Base-by-base conservation (phyloP, 2,888 invertebrate genomes). In the Cephonodes hylas region DNA sequence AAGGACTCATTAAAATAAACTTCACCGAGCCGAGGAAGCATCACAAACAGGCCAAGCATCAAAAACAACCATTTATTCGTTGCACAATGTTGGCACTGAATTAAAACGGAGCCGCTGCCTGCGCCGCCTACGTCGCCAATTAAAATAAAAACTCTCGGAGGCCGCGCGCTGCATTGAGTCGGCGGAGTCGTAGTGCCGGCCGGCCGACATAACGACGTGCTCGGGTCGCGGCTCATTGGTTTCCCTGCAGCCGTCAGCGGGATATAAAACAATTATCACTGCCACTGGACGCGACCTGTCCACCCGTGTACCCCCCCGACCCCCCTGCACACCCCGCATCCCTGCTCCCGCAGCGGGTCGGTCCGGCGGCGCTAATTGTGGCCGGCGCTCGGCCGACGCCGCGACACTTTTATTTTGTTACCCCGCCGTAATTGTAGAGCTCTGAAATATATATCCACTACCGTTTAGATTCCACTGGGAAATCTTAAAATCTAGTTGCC, bases 231-330 rank as follows among this genome's bases (percentile, higher is more conserved):
- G 31, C 31, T 10, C 27, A 53, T 31, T 53, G 4, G n/a, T 38
- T 38, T n/a, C 5, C 31, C 10, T 31, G 53, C 18, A 31, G 31
- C 8, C 45, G 45, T 31, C 53, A 53, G 18, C 38, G 38, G 18
- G 27, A 53, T 18, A 53, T 53, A 53, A 53, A 53, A 53, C 31
- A 53, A 53, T 53, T 53, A 53, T 15, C 27, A 8, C 27, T n/a
- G 23, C 23, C 20, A 42, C n/a, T 3, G 42, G n/a, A n/a, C n/a
- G n/a, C n/a, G n/a, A n/a, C n/a, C n/a, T n/a, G n/a, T n/a, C n/a
- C n/a, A n/a, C n/a, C n/a, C n/a, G n/a, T n/a, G n/a, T n/a, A n/a
- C n/a, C n/a, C n/a, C n/a, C n/a, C n/a, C n/a, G n/a, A n/a, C n/a
- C n/a, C n/a, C n/a, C n/a, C n/a, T n/a, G n/a, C n/a, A n/a, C n/a